Conservation (phyloP, 2,888 invertebrate genomes). For the Terebella lapidaria region DNA sequence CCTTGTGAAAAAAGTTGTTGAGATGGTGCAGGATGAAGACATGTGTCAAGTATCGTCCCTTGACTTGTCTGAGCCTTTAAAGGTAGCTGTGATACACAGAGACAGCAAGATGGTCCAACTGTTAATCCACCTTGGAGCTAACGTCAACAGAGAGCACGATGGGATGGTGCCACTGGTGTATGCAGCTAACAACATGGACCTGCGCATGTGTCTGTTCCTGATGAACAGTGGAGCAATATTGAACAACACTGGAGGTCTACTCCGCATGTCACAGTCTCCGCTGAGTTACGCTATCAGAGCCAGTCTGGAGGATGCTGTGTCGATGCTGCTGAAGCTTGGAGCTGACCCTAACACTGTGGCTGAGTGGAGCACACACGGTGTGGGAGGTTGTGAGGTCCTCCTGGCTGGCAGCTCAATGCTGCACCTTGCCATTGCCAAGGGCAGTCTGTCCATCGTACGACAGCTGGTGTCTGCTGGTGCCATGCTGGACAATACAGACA, state of each 20-base stretch:
- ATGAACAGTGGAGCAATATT: background rate
- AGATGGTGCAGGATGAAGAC: background rate
- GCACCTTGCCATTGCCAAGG: background rate
- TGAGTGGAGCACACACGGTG: too few species aligned
- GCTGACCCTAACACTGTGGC: background rate
- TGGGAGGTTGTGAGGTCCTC: background rate
- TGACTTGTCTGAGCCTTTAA: background rate
- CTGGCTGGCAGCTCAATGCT: background rate
- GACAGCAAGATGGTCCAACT: background rate
- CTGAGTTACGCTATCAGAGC: background rate
- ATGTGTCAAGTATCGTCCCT: background rate
- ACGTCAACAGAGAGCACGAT: background rate
- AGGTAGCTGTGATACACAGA: background rate
- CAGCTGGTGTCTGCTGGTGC: background rate
- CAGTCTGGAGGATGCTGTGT: background rate
- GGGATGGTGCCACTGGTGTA: background rate
- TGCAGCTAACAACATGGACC: background rate
- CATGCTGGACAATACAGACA: background rate
- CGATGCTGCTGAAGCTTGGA: background rate
- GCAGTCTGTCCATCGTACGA: background rate
- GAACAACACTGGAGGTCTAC: background rate
- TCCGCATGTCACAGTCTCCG: background rate
- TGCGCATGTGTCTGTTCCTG: background rate
- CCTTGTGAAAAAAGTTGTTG: background rate
- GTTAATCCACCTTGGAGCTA: background rate